Evolutionary conservation across 2,888 invertebrate species (phyloP).

Genomic region (Brassicogethes aeneus): DNA sequence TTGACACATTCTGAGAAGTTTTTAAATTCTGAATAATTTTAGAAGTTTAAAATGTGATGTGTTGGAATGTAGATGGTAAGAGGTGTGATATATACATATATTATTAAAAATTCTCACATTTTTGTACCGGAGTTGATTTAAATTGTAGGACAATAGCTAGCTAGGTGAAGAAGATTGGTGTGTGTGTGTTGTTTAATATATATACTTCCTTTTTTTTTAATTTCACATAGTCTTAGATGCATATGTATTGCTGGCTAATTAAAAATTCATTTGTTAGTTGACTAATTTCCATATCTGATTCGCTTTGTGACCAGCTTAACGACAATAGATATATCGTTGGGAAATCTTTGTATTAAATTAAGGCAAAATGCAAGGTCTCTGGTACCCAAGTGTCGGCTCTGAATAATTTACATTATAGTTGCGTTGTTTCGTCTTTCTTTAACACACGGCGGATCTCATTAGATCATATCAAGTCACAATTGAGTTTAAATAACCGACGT

Average conservation of each 20-base stretch:
- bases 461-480: conserved; percentile 17
- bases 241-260: conserved; percentile 34
- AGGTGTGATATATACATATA: too few relatives aligned
- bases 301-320: conserved; percentile 36
- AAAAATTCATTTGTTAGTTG: conserved; percentile 35
- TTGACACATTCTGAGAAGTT: too few relatives aligned
- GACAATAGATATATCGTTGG: conserved; percentile 35
- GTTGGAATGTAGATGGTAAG: too few relatives aligned
- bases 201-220: conserved; percentile 19
- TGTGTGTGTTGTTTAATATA: not conserved
- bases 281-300: conserved; percentile 37
- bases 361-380: conserved; percentile 33
- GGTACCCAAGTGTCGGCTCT: conserved; percentile 27
- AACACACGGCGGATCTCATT: conserved; percentile 11
- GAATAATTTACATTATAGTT: conserved; percentile 28
- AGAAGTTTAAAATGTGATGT: too few relatives aligned
- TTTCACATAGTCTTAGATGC: conserved; percentile 34
- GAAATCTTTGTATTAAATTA: conserved; percentile 36
- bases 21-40: too few relatives aligned
- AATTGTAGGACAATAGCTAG: not conserved
- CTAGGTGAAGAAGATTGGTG: too few relatives aligned
- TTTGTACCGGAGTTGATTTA: not conserved
- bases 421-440: conserved; percentile 20
- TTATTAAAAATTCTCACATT: not conserved
- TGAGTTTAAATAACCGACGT: conserved; percentile 32